phyloP scores from a whole-genome alignment of 64 coral and sea anemone species.

The Trachythela sp. region DNA sequence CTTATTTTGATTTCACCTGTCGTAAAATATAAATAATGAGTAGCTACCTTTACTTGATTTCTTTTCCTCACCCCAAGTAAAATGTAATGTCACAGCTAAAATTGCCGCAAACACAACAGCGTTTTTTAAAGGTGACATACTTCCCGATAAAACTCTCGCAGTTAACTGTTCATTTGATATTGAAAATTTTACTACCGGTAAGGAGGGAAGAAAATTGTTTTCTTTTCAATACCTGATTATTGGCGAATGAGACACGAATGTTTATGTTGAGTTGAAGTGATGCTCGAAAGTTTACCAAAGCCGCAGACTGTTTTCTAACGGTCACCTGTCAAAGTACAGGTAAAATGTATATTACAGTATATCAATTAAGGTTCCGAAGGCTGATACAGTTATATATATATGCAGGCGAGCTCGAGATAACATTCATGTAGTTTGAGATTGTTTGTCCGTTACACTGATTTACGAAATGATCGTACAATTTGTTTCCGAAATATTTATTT shows the following conservation, averaged over 20 bases:
- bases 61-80: neutral
- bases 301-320: neutral
- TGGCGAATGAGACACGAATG: neutral
- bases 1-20: too few species aligned
- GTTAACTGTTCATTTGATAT: neutral
- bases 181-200: neutral
- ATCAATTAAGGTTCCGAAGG: too few species aligned
- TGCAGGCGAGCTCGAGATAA: too few species aligned
- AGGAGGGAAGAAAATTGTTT: neutral
- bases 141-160: neutral
- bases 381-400: too few species aligned
- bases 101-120: neutral
- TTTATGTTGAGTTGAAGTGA: slow-evolving; percentile 6
- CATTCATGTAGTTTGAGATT: too few species aligned
- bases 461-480: too few species aligned
- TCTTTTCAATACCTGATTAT: neutral
- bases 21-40: neutral
- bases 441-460: too few species aligned
- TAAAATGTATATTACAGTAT: neutral
- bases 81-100: neutral
- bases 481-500: too few species aligned
- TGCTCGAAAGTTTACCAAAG: neutral
- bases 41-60: neutral
- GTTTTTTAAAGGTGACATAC: neutral
- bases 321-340: neutral